phyloP scores from a whole-genome alignment of 2,888 invertebrate genomes.

The Papilio elwesi region DNA sequence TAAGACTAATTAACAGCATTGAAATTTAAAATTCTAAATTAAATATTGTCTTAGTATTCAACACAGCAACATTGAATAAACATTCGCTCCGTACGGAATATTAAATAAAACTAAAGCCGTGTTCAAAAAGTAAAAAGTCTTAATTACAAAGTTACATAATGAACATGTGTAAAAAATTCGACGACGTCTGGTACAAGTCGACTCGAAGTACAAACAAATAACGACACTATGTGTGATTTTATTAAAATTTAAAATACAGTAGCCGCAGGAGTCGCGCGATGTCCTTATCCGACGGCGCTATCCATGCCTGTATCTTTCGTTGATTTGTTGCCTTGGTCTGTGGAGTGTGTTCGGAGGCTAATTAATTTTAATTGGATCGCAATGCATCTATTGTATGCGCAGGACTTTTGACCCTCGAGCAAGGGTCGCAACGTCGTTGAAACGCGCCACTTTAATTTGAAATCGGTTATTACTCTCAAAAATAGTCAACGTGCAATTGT shows the following conservation, averaged over 20 bases:
- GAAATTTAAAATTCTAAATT: constrained; percentile 7
- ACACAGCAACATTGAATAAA: constrained; percentile 20
- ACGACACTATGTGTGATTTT: constrained; percentile 49
- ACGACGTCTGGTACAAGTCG: constrained; percentile 36
- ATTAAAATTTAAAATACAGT: constrained; percentile 55
- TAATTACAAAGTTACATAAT: constrained; percentile 39
- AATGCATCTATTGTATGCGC: constrained; percentile 58
- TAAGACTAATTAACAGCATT: neutral
- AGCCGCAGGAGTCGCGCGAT: constrained; percentile 51
- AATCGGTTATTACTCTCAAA: constrained; percentile 39
- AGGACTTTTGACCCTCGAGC: constrained; percentile 65
- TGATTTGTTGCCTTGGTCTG: constrained; percentile 76
- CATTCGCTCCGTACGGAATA: constrained; percentile 13
- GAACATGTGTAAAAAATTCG: constrained; percentile 39
- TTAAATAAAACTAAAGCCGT: constrained; percentile 29
- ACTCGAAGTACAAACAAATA: constrained; percentile 46
- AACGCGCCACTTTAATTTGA: constrained; percentile 43
- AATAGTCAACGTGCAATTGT: constrained; percentile 11
- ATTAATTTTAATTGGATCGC: constrained; percentile 81
- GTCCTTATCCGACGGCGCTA: constrained; percentile 68
- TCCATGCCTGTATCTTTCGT: constrained; percentile 73
- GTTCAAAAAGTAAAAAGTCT: constrained; percentile 34
- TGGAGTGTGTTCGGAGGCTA: constrained; percentile 76
- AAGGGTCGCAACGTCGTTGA: constrained; percentile 55
- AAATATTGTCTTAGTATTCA: constrained; percentile 1